Percentiles rank a stretch among this genome's conserved stretches.
phyloP scores from a whole-genome alignment of 1,140 invertebrate species.

The Dinothrombium tinctorium region DNA sequence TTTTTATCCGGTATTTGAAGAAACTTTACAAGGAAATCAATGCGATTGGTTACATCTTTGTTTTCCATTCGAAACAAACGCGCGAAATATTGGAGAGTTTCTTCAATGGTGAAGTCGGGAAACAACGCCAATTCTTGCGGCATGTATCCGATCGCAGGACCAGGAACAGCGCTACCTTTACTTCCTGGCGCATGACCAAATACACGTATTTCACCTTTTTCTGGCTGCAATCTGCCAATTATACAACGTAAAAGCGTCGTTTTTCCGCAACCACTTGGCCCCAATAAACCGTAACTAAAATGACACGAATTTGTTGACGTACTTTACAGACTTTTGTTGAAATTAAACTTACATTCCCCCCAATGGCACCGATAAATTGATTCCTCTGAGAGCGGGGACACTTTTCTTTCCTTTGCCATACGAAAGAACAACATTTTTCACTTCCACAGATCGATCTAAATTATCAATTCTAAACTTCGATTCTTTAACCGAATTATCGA shows the following conservation, averaged over 20 bases:
- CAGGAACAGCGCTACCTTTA: conserved; percentile 40
- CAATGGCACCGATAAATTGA: conserved; percentile 6
- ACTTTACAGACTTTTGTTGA: background rate
- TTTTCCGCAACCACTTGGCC: conserved; percentile 35
- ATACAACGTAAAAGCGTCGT: conserved; percentile 23
- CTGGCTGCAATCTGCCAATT: conserved; percentile 10
- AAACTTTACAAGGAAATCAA: conserved; percentile 67
- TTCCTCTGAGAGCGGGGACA: conserved; percentile 2
- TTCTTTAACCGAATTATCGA: no score
- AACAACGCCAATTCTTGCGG: conserved; percentile 72
- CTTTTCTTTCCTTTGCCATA: conserved; percentile 8
- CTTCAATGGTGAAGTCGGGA: conserved; percentile 74
- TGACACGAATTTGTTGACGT: background rate
- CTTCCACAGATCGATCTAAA: background rate
- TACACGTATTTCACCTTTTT: background rate
- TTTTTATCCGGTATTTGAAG: conserved; percentile 42
- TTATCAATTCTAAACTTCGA: no score
- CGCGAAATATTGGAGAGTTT: conserved; percentile 89
- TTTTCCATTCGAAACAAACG: conserved; percentile 65
- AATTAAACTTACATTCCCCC: conserved; percentile 7
- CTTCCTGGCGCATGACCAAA: conserved; percentile 4
- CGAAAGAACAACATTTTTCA: conserved; percentile 2
- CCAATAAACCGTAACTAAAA: conserved; percentile 11
- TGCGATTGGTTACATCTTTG: conserved; percentile 29
- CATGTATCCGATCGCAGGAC: conserved; percentile 59